Base-by-base conservation (phyloP, 1,140 invertebrate genomes). In the Tetramorium parvispinum region DNA sequence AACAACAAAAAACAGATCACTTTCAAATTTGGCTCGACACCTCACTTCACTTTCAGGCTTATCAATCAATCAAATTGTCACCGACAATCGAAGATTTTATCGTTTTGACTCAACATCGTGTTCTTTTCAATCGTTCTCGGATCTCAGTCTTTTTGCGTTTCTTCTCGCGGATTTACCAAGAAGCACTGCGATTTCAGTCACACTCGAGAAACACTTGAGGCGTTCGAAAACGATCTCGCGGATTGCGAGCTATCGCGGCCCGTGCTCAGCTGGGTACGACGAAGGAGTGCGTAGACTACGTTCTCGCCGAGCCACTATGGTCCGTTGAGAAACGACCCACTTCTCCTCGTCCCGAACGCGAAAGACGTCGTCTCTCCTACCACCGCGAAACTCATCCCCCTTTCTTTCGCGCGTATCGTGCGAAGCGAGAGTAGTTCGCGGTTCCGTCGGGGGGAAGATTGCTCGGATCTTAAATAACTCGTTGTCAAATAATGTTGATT, bases 321-420 rank as follows among this genome's bases (percentile, higher is more conserved):
- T 86, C 92, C 89, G 92, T 93, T 94, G 93, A 93, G 92, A 93
- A 94, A 92, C 94, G 94, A 94, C 94, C 94, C 94, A 94, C 94
- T 95, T 94, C 92, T 93, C 90, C 92, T 85, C 79, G 40, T 66
- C 66, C 63, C 63, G 77, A 89, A 88, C 85, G 88, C 63, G 63
- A 81, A 81, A 92, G 93, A 93, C 91, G 89, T 93, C 70, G 83
- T 76, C 87, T 88, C 85, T 61, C 89, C 89, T 92, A 91, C 92
- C 88, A 93, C 83, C 78, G 73, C 46, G 66, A 78, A 40, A 77
- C 87, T 92, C 91, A 92, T 92, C 88, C 73, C 76, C 85, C 85
- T 81, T 88, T 77, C 81, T 87, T 68, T 87, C 71, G 71, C 70
- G 71, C 70, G 46, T 57, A 18, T 70, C 43, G 59, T 21, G 21